Evolutionary conservation across 2,113 vertebrate genomes (phyloP).

Genomic region (Silurus asotus): DNA sequence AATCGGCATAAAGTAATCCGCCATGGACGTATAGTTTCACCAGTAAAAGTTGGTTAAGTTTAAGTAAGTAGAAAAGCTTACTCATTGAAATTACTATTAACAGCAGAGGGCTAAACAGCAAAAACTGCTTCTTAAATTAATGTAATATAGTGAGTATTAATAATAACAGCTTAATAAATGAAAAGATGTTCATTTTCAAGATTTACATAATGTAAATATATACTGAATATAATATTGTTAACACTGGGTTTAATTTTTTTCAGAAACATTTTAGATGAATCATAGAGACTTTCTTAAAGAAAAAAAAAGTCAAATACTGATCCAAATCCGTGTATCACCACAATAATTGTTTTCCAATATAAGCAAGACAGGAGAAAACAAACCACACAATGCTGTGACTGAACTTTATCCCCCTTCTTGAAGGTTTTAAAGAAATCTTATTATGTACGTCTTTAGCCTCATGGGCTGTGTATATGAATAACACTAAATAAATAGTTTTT

Average conservation of each 20-base stretch:
- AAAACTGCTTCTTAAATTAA: neutral
- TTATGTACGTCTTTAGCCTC: slow-evolving; percentile 12
- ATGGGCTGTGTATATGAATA: neutral
- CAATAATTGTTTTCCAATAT: neutral
- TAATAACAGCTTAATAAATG: neutral
- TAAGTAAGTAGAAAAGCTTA: neutral
- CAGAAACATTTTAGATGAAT: neutral
- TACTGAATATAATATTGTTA: neutral
- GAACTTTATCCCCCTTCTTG: slow-evolving; percentile 24
- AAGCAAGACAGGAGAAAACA: neutral
- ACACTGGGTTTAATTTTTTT: neutral
- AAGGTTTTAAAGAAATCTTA: slow-evolving; percentile 21
- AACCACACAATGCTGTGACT: slow-evolving; percentile 30
- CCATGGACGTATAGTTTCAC: neutral
- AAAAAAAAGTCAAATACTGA: neutral
- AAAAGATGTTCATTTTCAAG: neutral
- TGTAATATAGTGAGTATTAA: neutral
- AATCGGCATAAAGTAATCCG: no score
- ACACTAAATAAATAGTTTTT: neutral
- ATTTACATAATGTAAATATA: no score
- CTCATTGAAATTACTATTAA: neutral
- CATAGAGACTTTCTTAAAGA: neutral
- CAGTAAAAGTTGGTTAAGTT: neutral
- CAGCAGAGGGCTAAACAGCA: neutral
- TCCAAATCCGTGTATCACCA: neutral